These are phyloP conservation scores for Anseranas semipalmata DNA, from an alignment of 2,113 vertebrate species.

Conservation along the genomic window DNA sequence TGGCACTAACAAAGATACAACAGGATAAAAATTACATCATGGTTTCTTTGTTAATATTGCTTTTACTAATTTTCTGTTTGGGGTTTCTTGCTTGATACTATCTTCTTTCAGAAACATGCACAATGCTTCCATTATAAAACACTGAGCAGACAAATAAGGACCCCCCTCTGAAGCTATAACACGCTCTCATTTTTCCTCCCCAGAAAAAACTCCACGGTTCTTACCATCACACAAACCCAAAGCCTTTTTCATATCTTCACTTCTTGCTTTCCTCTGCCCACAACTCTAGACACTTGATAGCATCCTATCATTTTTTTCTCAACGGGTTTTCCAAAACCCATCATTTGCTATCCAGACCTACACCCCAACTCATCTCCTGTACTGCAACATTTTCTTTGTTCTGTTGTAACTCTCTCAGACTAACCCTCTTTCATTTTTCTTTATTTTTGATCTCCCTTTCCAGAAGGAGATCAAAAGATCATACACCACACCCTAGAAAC, in stretches of 20 bases:
- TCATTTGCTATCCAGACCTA: not conserved
- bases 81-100: not conserved
- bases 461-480: too few species aligned
- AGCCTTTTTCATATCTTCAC: fast-evolving
- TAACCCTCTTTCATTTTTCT: not conserved
- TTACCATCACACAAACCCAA: not conserved
- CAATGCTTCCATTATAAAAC: not conserved
- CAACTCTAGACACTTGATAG: not conserved
- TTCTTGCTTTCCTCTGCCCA: not conserved
- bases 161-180: not conserved
- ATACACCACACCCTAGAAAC: not conserved
- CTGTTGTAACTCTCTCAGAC: not conserved
- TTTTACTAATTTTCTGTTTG: not conserved
- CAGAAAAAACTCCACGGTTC: not conserved
- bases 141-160: not conserved
- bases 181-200: not conserved
- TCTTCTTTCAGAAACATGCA: not conserved
- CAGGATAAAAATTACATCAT: not conserved
- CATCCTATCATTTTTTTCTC: not conserved
- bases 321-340: not conserved
- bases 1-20: not conserved
- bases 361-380: not conserved
- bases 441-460: not conserved
- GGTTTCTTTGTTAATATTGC: not conserved
- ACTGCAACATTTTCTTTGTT: not conserved